These are phyloP conservation scores for Phodopus roborovskii DNA, from an alignment of 2,113 vertebrate genomes.

Conservation along the genomic window DNA sequence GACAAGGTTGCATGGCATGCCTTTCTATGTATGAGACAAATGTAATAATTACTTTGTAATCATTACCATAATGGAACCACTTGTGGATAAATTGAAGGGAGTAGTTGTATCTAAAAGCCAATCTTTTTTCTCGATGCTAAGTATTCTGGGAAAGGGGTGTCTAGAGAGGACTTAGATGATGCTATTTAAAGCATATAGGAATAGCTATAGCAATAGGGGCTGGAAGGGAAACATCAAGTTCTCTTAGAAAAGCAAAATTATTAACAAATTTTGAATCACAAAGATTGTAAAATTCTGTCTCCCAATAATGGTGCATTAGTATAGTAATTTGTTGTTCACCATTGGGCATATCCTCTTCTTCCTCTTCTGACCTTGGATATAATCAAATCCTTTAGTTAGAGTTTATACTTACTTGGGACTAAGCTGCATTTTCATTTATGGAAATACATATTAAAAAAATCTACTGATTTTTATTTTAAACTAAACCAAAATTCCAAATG, in stretches of 20 bases:
- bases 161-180: background rate
- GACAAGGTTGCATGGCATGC: background rate
- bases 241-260: background rate
- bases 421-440: slow-evolving; percentile 13
- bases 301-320: background rate
- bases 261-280: background rate
- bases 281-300: background rate
- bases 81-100: background rate
- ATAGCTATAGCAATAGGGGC: no score
- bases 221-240: no score
- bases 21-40: background rate
- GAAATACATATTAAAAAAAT: background rate
- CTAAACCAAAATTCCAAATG: background rate
- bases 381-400: background rate
- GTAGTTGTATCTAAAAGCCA: background rate
- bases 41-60: background rate
- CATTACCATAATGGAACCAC: background rate
- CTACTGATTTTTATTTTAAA: slow-evolving; percentile 34
- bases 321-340: background rate
- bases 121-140: background rate
- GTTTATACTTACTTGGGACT: background rate
- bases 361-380: background rate
- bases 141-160: background rate
- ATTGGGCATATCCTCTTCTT: background rate
- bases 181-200: background rate